Evolutionary conservation across 2,888 invertebrate species (phyloP).

Genomic region (Melikaiella ostensackeni): DNA sequence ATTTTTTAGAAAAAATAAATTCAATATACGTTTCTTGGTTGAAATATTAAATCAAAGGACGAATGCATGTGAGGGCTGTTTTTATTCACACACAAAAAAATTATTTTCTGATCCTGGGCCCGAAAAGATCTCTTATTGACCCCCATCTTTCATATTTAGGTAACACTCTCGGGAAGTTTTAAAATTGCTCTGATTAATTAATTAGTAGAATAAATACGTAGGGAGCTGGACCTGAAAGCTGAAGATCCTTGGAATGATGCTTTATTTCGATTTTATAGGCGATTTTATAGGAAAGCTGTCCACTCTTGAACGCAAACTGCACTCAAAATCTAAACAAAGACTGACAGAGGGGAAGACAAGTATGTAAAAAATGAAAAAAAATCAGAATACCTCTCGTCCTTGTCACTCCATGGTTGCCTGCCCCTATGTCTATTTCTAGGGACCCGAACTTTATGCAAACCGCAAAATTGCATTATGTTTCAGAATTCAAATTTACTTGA

Average conservation of each 20-base stretch:
- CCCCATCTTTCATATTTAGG: no score
- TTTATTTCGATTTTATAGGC: conserved; percentile 70
- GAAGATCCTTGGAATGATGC: conserved; percentile 12
- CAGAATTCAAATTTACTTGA: no score
- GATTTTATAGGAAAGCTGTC: conserved; percentile 73
- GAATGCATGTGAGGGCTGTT: no score
- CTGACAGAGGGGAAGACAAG: conserved; percentile 71
- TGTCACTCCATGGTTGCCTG: conserved; percentile 33
- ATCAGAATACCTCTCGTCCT: conserved; percentile 32
- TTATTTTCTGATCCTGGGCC: no score
- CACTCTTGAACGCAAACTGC: conserved; percentile 72
- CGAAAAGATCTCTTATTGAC: no score
- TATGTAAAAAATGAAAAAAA: conserved; percentile 67
- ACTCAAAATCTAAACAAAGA: conserved; percentile 72
- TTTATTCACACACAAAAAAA: no score
- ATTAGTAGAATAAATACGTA: not conserved
- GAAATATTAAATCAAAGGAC: no score
- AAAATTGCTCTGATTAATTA: not conserved
- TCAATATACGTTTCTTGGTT: no score
- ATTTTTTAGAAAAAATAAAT: no score
- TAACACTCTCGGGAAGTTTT: no score
- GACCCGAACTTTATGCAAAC: not conserved
- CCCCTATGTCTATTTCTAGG: conserved; percentile 7
- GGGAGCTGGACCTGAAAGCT: not conserved
- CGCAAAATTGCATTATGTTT: no score